Evolutionary conservation across 1,140 invertebrate genomes (phyloP).

Genomic region (Ctenoplectra terminalis): DNA sequence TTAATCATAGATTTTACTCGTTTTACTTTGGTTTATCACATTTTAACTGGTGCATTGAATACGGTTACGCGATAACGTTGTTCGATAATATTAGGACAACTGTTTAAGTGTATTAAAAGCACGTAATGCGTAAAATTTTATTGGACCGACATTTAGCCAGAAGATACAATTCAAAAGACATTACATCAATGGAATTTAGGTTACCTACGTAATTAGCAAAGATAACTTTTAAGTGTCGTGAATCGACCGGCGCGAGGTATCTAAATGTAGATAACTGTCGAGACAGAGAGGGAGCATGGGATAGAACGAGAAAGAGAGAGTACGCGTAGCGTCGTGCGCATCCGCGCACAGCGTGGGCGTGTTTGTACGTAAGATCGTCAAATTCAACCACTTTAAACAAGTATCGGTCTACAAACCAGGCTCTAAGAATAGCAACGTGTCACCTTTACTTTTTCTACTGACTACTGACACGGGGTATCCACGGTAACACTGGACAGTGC

Average conservation of each 20-base stretch:
- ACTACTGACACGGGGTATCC: too few species aligned
- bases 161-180: constrained; percentile 4
- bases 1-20: too few species aligned
- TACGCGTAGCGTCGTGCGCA: constrained; percentile 8
- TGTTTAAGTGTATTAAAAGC: too few species aligned
- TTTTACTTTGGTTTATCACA: too few species aligned
- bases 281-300: neutral
- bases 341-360: constrained; percentile 30
- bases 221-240: constrained; percentile 46
- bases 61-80: too few species aligned
- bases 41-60: too few species aligned
- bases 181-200: constrained; percentile 18
- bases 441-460: too few species aligned
- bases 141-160: neutral
- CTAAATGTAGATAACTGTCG: constrained; percentile 50
- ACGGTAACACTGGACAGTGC: too few species aligned
- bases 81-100: too few species aligned
- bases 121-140: neutral
- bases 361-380: constrained; percentile 27
- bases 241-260: constrained; percentile 34
- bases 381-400: constrained; percentile 57
- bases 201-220: constrained; percentile 44
- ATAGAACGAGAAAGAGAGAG: constrained; percentile 4
- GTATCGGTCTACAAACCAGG: constrained; percentile 36
- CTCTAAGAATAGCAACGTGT: too few species aligned